Evolutionary conservation across 2,113 vertebrate genomes (phyloP).

Genomic region (Sminthopsis crassicaudata): DNA sequence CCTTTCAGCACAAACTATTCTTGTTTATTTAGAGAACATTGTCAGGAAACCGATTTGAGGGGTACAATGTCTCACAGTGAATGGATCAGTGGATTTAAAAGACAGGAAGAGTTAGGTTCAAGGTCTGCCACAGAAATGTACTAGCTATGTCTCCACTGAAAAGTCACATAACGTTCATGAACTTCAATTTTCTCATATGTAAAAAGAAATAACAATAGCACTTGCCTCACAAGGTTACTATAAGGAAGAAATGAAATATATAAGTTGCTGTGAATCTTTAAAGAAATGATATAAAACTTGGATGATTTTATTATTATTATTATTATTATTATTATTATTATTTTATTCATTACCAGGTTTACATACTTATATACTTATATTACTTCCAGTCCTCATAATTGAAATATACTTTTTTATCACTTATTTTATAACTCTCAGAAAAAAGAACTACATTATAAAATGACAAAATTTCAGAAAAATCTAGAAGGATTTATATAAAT

Average conservation of each 20-base stretch:
- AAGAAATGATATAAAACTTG: background rate
- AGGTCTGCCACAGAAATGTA: background rate
- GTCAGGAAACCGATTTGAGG: background rate
- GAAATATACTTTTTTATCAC: background rate
- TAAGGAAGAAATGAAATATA: background rate
- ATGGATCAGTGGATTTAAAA: background rate
- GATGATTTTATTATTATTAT: background rate
- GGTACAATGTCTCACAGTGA: background rate
- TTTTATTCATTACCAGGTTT: background rate
- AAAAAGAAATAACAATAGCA: conserved; percentile 8
- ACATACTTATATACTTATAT: background rate
- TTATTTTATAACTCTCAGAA: background rate
- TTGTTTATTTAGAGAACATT: background rate
- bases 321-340: background rate
- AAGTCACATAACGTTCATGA: background rate
- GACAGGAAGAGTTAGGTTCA: background rate
- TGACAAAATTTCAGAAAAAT: background rate
- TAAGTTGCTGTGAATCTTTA: background rate
- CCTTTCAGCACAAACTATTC: background rate
- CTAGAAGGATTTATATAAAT: too few relatives aligned
- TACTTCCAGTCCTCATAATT: background rate
- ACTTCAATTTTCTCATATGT: conserved; percentile 1
- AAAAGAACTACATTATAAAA: background rate
- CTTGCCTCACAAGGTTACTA: background rate
- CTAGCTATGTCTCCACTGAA: background rate